These are phyloP conservation scores for Thyatira batis DNA, from an alignment of 2,888 invertebrate genomes.

Conservation along the genomic window DNA sequence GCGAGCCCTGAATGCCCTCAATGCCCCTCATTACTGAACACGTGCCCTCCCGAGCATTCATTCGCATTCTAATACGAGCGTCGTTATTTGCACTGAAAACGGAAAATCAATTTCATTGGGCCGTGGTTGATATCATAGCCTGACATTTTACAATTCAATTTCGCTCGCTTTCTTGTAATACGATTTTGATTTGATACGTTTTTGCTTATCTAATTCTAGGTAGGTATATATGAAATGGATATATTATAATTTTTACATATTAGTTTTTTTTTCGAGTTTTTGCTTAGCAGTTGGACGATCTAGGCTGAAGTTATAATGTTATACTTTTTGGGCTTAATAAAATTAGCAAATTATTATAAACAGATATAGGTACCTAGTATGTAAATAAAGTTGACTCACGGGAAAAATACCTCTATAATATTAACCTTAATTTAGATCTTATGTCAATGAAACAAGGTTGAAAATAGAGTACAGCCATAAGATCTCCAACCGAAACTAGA, in stretches of 20 bases:
- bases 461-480: not conserved
- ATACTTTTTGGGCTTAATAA: too few species aligned
- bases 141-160: not conserved
- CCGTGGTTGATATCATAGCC: not conserved
- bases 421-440: not conserved
- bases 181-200: not conserved
- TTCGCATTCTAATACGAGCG: slow-evolving; percentile 24
- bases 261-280: too few species aligned
- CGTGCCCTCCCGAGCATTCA: slow-evolving; percentile 15
- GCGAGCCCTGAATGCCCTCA: slow-evolving; percentile 13
- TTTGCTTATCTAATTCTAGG: too few species aligned
- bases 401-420: not conserved
- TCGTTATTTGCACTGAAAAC: slow-evolving; percentile 15
- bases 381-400: too few species aligned
- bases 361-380: too few species aligned
- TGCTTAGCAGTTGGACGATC: too few species aligned
- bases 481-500: not conserved
- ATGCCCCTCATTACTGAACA: slow-evolving; percentile 39
- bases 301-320: too few species aligned
- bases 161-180: not conserved
- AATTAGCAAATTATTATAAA: too few species aligned
- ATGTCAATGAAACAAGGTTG: not conserved
- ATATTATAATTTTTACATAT: too few species aligned
- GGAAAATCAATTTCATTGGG: not conserved
- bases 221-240: too few species aligned